Evolutionary conservation across 2,113 vertebrate species (phyloP).

Genomic region (Vidua macroura): DNA sequence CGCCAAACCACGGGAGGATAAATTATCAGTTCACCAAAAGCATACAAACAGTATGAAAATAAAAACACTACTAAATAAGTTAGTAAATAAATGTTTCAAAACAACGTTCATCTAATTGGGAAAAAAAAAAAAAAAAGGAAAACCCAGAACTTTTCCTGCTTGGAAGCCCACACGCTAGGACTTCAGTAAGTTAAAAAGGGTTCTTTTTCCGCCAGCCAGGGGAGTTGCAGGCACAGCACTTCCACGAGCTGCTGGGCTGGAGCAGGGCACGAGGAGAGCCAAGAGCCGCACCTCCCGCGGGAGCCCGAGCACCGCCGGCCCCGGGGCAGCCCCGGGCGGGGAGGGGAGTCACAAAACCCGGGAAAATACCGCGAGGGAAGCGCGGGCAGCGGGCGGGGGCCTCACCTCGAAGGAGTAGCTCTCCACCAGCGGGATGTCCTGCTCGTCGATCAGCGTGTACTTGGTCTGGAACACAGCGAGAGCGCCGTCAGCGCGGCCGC

Average conservation of each 20-base stretch:
- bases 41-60: rapidly evolving
- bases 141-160: background rate
- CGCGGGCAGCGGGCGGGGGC: background rate
- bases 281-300: background rate
- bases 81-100: rapidly evolving
- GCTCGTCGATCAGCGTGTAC: constrained; percentile 95
- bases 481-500: background rate
- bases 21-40: background rate
- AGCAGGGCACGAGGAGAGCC: background rate
- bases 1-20: background rate
- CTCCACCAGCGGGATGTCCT: constrained; percentile 97
- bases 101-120: rapidly evolving
- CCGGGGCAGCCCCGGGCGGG: background rate
- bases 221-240: background rate
- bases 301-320: background rate
- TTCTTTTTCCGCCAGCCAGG: rapidly evolving
- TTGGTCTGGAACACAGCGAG: constrained; percentile 84
- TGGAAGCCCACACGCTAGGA: rapidly evolving
- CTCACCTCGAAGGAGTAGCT: constrained; percentile 97
- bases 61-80: background rate
- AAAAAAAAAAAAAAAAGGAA: background rate
- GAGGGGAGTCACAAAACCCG: rapidly evolving
- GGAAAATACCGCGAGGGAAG: rapidly evolving
- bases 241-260: rapidly evolving
- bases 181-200: rapidly evolving